Evolutionary conservation across 2,888 invertebrate species (phyloP).

Genomic region (Nemotelus nigrinus): DNA sequence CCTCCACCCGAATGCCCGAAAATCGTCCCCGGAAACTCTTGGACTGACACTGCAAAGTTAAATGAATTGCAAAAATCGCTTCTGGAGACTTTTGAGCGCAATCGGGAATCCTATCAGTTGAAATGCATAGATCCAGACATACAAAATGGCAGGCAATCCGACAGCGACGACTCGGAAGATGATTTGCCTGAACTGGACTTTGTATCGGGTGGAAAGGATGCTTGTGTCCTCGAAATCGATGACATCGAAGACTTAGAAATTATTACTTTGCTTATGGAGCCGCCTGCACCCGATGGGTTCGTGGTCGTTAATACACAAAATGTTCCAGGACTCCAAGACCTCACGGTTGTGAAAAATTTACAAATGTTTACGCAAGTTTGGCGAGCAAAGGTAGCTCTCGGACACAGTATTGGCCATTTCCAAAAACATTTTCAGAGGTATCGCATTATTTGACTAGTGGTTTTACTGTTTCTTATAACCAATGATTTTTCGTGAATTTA

Average conservation of each 20-base stretch:
- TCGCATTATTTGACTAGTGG: neutral
- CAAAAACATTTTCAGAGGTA: constrained; percentile 68
- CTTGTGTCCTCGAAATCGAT: constrained; percentile 84
- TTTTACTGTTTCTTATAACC: no score
- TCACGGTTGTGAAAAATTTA: constrained; percentile 74
- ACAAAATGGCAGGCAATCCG: constrained; percentile 59
- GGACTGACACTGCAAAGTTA: constrained; percentile 73
- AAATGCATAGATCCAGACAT: constrained; percentile 65
- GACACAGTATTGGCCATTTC: constrained; percentile 67
- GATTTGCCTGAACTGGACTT: constrained; percentile 75
- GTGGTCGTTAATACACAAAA: constrained; percentile 82
- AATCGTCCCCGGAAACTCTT: constrained; percentile 73
- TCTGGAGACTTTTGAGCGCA: constrained; percentile 75
- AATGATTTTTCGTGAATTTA: constrained; percentile 50
- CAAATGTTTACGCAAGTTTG: constrained; percentile 90
- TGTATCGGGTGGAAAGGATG: constrained; percentile 79
- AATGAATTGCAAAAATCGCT: constrained; percentile 76
- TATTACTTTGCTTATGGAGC: constrained; percentile 77
- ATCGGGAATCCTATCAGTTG: constrained; percentile 76
- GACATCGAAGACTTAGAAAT: constrained; percentile 85
- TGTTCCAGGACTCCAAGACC: constrained; percentile 76
- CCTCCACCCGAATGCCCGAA: constrained; percentile 80
- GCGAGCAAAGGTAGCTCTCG: constrained; percentile 70
- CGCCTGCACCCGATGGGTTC: constrained; percentile 78
- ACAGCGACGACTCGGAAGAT: constrained; percentile 75